phyloP scores from a whole-genome alignment of 1,140 invertebrate genomes.

The Drosophila cardini region DNA sequence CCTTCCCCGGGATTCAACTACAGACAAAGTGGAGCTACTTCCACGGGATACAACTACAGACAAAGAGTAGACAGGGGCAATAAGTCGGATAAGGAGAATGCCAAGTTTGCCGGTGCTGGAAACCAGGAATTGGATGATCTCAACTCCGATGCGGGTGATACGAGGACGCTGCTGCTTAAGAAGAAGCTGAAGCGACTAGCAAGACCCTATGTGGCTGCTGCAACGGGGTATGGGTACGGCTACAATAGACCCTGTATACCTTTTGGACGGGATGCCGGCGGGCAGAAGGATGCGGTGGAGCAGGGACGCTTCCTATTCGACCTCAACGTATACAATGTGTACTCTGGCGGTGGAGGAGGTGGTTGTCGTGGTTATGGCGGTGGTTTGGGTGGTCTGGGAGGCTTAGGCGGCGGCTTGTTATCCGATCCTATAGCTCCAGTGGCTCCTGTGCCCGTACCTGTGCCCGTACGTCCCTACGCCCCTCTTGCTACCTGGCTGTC shows the following conservation, averaged over 20 bases:
- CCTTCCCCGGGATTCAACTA: neutral
- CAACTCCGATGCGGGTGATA: slow-evolving; percentile 43
- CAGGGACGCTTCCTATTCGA: slow-evolving; percentile 79
- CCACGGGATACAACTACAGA: slow-evolving; percentile 16
- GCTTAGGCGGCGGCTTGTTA: slow-evolving; percentile 60
- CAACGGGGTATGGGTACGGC: slow-evolving; percentile 23
- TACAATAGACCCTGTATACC: slow-evolving; percentile 63
- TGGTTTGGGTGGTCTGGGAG: slow-evolving; percentile 43
- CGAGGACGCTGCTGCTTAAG: slow-evolving; percentile 59
- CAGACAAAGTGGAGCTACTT: slow-evolving; percentile 17
- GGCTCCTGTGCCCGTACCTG: slow-evolving; percentile 44
- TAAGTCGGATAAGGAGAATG: slow-evolving; percentile 71
- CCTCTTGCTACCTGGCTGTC: slow-evolving; percentile 73
- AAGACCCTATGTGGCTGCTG: slow-evolving; percentile 40
- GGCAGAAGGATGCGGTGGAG: slow-evolving; percentile 61
- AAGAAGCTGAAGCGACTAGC: slow-evolving; percentile 65
- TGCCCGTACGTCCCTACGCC: slow-evolving; percentile 65
- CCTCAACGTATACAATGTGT: slow-evolving; percentile 79
- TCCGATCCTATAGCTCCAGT: slow-evolving; percentile 65
- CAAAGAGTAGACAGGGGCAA: slow-evolving; percentile 42
- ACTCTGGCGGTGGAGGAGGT: slow-evolving; percentile 31
- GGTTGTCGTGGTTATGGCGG: slow-evolving; percentile 65
- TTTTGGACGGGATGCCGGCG: slow-evolving; percentile 67
- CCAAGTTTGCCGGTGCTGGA: slow-evolving; percentile 73
- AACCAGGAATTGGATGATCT: slow-evolving; percentile 76